Conservation (phyloP, 2,113 vertebrate species). For the Progne subis region DNA sequence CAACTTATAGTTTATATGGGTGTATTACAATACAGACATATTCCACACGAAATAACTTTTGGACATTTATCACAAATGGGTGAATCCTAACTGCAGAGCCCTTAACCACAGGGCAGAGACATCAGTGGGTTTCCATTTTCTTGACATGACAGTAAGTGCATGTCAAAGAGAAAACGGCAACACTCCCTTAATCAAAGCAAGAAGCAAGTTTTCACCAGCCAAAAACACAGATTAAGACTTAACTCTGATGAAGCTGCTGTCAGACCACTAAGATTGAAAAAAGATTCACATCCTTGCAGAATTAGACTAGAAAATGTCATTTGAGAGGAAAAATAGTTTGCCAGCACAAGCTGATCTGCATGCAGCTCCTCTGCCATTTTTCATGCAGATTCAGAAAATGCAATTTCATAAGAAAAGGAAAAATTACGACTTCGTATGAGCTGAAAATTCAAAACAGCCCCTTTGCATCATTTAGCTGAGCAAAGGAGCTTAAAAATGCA, state of each 20-base stretch:
- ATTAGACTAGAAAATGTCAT: slow-evolving; percentile 20
- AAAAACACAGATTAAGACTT: slow-evolving; percentile 1
- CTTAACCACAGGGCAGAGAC: neutral
- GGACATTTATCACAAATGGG: too few species aligned
- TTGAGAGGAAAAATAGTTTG: slow-evolving; percentile 36
- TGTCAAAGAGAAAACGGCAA: slow-evolving; percentile 1
- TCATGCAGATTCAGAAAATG: slow-evolving; percentile 47
- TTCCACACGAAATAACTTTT: too few species aligned
- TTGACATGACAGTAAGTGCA: neutral
- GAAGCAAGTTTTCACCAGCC: neutral
- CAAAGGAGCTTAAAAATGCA: slow-evolving; percentile 27
- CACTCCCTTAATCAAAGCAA: slow-evolving; percentile 23
- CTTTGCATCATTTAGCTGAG: neutral
- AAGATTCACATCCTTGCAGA: slow-evolving; percentile 42
- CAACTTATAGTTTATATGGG: too few species aligned
- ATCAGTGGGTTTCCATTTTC: neutral
- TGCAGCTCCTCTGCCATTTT: slow-evolving; percentile 20
- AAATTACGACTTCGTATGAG: neutral
- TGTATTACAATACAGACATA: too few species aligned
- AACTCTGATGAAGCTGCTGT: slow-evolving; percentile 42
- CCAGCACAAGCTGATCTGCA: neutral
- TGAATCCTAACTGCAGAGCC: neutral
- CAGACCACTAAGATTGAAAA: slow-evolving; percentile 30
- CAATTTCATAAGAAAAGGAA: slow-evolving; percentile 20
- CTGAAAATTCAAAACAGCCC: neutral